Base-by-base conservation (phyloP, 2,888 invertebrate species). In the Choristoneura rosaceana region DNA sequence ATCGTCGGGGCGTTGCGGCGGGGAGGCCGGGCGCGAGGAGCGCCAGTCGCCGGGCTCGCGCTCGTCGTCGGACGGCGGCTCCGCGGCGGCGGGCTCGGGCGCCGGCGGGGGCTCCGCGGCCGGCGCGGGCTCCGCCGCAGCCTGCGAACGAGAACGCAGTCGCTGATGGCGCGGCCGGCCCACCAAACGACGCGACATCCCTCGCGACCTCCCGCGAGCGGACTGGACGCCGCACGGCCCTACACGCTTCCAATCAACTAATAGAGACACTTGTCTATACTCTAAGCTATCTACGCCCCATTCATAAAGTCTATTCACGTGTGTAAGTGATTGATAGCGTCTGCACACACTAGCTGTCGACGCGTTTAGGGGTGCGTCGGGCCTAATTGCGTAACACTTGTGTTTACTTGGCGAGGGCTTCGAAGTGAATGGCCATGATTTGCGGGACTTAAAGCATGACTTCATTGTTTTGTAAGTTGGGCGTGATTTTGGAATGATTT, bases 21-120 rank as follows among this genome's bases (percentile, higher is more conserved):
- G 93, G 0, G 93, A 90, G 0, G 91, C 79, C 0, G 93, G 92
- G 0, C 92, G 87, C 14, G 93, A 93, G 0, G 93, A 84, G 1
- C 91, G 86, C 93, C 94, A 94, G 81, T 96, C 94, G 52, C 95
- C 95, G 59, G 95, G 93, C 69, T 93, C 95, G 75, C 93, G 86
- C 86, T 95, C 90, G 82, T 94, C 95, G 86, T 95, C 95, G 9
- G 92, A 92, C 0, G 87, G 87, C 78, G 91, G 86, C 62, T 89
- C 38, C 5, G 86, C 5, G 86, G 84, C 38, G 58, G 92, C 94
- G 78, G 91, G 90, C 78, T 86, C 94, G 73, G 87, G 86, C 69
- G 84, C 86, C 58, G 89, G 90, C 77, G 88, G 89, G 75, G 94
- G 93, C 81, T 86, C 94, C 70, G 87, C 90, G 74, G 85, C 90